Evolutionary conservation across 2,797 vertebrate species (phyloP), one percentile per base, ranked within the genome.

Genomic region (Diglossa cyanea): DNA sequence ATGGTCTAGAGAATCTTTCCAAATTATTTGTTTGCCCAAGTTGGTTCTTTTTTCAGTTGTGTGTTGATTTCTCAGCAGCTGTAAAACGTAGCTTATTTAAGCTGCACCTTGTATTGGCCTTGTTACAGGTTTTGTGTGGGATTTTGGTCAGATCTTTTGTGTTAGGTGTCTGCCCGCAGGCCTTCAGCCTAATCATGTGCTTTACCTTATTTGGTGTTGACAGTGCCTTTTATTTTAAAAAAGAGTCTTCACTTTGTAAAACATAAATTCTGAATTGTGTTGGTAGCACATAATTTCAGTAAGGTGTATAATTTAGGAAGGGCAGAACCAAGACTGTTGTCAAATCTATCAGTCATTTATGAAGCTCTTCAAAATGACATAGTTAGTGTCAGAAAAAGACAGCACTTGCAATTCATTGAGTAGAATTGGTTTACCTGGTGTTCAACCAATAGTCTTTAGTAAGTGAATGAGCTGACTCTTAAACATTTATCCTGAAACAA

Each of bases 21-120:
- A 35, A 45, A 25, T 68, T n/a, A 54, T 44, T 86, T 65, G 10
- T 62, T 81, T 68, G 37, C 17, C 30, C 8, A 51, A 9, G 66
- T 11, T 75, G 31, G 0, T 6, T 51, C 8, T 35, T 75, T 80
- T 66, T 67, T n/a, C 51, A 58, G 0, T n/a, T 80, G 2, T 66
- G 1, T 62, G 11, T 40, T 30, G 48, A 14, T 35, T 47, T 83
- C 45, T 81, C 17, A 13, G 53, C 1, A 1, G 16, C 62, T 48
- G 8, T 44, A 20, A 78, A 60, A 21, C 20, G 25, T 76, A 10
- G 3, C 13, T 55, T 74, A 12, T 40, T 93, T 55, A 63, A 72
- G 33, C 40, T 77, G 7, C 0, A 0, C 17, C 61, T 85, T 2
- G 0, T 31, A 17, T 16, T 74, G 13, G 11, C 25, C 19, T 44